Evolutionary conservation across 2,888 invertebrate genomes (phyloP), one percentile per base, ranked within the genome.

Genomic region (Heteropelma amictum): DNA sequence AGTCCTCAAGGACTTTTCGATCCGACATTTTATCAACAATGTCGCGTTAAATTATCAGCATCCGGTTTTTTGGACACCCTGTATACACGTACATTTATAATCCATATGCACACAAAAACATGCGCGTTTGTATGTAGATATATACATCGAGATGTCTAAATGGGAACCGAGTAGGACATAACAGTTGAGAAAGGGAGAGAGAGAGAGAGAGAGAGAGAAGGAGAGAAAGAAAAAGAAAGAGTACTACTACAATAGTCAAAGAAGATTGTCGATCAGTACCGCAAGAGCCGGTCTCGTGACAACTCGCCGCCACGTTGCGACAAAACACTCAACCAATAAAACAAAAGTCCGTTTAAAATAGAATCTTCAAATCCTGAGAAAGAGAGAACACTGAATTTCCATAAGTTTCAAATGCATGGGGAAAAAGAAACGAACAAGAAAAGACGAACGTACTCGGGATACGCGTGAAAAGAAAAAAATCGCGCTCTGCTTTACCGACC

Each of bases 251-350:
- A 17, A 60, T 42, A 65, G 70, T 70, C 70, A 35, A 61, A 65
- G 58, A 74, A 73, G 65, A 74, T 70, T 61, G 70, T 70, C 70
- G 65, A 67, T 61, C 61, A 70, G 70, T 71, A 60, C 45, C 60
- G 60, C 60, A 38, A 47, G 58, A 49, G 70, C 65, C 74, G 70
- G 75, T 70, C 54, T 45, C 70, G 70, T 65, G 75, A 75, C 70
- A 67, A 75, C 60, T 73, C 64, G 68, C 45, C 45, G 35, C 14
- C 35, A 47, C 8, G 47, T 28, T 26, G 30, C 5, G 49, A 40
- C 33, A 33, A 0, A 33, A 33, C n/a, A n/a, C 6, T 33, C 23
- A 53, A 54, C 38, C 54, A 45, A 67, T 53, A 23, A 35, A 61
- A 17, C 12, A 58, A 28, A 53, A 35, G 17, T 7, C 2, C 8